phyloP scores from a whole-genome alignment of 2,888 invertebrate genomes.

The Apotomis turbidana region DNA sequence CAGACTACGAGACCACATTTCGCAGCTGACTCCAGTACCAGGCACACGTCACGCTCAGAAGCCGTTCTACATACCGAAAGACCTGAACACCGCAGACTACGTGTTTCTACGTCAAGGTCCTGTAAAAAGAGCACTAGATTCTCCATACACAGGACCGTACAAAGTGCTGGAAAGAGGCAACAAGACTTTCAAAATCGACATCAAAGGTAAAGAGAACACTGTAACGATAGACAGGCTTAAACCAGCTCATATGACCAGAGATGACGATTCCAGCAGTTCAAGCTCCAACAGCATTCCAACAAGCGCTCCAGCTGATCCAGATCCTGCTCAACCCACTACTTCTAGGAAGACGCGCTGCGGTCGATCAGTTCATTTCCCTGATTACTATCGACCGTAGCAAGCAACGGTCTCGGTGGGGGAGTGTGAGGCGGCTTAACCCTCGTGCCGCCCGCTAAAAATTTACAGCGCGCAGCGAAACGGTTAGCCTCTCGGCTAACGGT shows the following conservation, averaged over 20 bases:
- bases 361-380: not conserved
- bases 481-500: too few relatives aligned
- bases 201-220: not conserved
- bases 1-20: too few relatives aligned
- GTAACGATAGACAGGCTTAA: not conserved
- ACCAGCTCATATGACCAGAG: conserved; percentile 1
- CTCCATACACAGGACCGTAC: not conserved
- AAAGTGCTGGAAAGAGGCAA: not conserved
- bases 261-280: not conserved
- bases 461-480: too few relatives aligned
- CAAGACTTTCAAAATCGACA: not conserved
- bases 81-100: too few relatives aligned
- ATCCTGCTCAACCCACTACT: not conserved
- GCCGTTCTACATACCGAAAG: too few relatives aligned
- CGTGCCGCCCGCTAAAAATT: not conserved
- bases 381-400: not conserved
- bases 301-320: not conserved
- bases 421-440: not conserved
- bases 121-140: not conserved
- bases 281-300: not conserved
- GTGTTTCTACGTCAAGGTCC: not conserved
- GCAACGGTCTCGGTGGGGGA: conserved; percentile 5
- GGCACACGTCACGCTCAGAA: too few relatives aligned
- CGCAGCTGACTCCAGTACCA: too few relatives aligned
- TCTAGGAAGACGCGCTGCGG: not conserved